Conservation (phyloP, 2,888 invertebrate species). For the Marronus borbonicus region DNA sequence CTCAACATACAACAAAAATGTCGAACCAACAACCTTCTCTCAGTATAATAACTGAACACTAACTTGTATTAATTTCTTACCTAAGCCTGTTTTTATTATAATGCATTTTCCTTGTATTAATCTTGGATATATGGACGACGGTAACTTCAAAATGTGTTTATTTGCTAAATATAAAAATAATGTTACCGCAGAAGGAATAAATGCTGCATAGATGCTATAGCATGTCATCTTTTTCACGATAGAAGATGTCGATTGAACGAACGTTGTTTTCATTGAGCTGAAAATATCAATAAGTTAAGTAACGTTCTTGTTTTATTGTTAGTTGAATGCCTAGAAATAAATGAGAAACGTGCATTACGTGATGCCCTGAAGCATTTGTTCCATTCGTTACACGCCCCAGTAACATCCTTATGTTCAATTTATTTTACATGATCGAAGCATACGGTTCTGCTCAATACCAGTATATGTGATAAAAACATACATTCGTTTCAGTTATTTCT, state of each 20-base stretch:
- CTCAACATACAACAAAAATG: too few relatives aligned
- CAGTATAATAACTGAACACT: too few relatives aligned
- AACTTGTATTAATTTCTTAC: background rate
- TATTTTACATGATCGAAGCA: too few relatives aligned
- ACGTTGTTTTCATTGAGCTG: conserved; percentile 41
- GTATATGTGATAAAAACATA: too few relatives aligned
- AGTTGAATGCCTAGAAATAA: background rate
- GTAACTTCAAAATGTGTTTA: conserved; percentile 4
- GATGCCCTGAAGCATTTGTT: too few relatives aligned
- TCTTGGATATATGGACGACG: background rate
- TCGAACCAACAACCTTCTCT: too few relatives aligned
- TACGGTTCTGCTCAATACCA: too few relatives aligned
- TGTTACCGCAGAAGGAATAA: conserved; percentile 6
- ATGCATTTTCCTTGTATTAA: conserved; percentile 16
- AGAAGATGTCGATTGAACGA: background rate
- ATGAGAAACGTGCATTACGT: too few relatives aligned
- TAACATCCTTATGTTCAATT: too few relatives aligned
- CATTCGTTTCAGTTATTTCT: too few relatives aligned
- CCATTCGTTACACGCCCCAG: too few relatives aligned
- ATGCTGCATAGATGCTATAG: conserved; percentile 5
- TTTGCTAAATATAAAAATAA: conserved; percentile 22
- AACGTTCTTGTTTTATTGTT: too few relatives aligned
- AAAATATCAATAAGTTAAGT: background rate
- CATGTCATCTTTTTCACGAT: conserved; percentile 6
- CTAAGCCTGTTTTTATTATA: conserved; percentile 15